Evolutionary conservation across 2,113 vertebrate species (phyloP).

Genomic region (Pedionomus torquatus): DNA sequence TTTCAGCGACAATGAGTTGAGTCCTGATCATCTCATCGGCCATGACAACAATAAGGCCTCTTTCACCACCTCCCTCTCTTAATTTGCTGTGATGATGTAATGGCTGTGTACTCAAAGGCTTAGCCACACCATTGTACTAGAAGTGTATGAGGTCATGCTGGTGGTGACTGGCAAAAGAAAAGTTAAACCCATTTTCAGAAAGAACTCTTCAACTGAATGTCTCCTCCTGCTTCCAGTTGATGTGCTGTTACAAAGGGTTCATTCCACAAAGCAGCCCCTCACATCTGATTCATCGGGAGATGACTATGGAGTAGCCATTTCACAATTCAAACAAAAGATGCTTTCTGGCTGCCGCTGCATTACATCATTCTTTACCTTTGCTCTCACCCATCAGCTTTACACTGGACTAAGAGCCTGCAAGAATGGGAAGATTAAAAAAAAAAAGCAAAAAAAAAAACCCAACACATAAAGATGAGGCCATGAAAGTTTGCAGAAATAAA

Average conservation of each 20-base stretch:
- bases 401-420: slow-evolving; percentile 55
- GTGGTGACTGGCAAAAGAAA: slow-evolving; percentile 78
- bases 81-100: slow-evolving; percentile 79
- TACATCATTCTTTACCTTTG: slow-evolving; percentile 82
- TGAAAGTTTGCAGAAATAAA: slow-evolving; percentile 20
- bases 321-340: slow-evolving; percentile 75
- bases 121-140: slow-evolving; percentile 82
- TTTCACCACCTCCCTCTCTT: slow-evolving; percentile 64
- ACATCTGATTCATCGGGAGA: slow-evolving; percentile 71
- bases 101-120: slow-evolving; percentile 83
- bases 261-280: slow-evolving; percentile 75
- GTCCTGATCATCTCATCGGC: slow-evolving; percentile 76
- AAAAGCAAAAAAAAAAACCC: not conserved
- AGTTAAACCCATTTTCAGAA: slow-evolving; percentile 78
- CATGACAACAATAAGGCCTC: slow-evolving; percentile 75
- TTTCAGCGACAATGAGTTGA: slow-evolving; percentile 81
- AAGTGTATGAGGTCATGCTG: slow-evolving; percentile 84
- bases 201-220: slow-evolving; percentile 72
- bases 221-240: slow-evolving; percentile 69
- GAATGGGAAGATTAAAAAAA: slow-evolving; percentile 4
- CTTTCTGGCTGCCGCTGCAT: slow-evolving; percentile 74
- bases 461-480: not conserved
- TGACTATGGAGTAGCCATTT: slow-evolving; percentile 69
- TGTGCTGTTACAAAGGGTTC: slow-evolving; percentile 53
- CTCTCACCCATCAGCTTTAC: slow-evolving; percentile 68